Evolutionary conservation across 2,797 vertebrate genomes (phyloP).

Genomic region (Ambastaia sidthimunki): DNA sequence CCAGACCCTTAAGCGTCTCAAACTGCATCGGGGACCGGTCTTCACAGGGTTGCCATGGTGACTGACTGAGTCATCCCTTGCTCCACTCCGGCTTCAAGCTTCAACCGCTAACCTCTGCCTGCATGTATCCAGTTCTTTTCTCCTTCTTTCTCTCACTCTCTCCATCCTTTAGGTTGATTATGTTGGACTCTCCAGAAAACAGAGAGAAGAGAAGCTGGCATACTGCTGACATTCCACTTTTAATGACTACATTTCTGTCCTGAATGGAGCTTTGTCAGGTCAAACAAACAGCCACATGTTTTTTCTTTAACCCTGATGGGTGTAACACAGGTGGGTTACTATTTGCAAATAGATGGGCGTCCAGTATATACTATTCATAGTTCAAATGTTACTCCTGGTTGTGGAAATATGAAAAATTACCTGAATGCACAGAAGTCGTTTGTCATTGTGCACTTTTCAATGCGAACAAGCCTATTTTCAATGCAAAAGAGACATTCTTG

Average conservation of each 20-base stretch:
- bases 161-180: constrained; percentile 52
- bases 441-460: background rate
- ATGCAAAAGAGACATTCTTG: background rate
- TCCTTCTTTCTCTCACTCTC: constrained; percentile 32
- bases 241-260: background rate
- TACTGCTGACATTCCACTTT: background rate
- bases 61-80: constrained; percentile 70
- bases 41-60: constrained; percentile 83
- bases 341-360: background rate
- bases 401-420: background rate
- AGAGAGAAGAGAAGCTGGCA: background rate
- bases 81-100: constrained; percentile 55
- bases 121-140: constrained; percentile 50
- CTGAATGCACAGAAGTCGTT: background rate
- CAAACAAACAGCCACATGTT: background rate
- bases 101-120: constrained; percentile 59
- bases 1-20: constrained; percentile 74
- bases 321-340: background rate
- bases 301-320: background rate
- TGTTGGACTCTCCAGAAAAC: constrained; percentile 10
- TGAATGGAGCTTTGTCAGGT: background rate
- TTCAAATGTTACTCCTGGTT: background rate
- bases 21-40: constrained; percentile 79
- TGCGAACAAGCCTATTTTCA: background rate
- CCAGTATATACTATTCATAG: background rate